phyloP scores from a whole-genome alignment of 2,113 vertebrate species.

The Athene noctua region DNA sequence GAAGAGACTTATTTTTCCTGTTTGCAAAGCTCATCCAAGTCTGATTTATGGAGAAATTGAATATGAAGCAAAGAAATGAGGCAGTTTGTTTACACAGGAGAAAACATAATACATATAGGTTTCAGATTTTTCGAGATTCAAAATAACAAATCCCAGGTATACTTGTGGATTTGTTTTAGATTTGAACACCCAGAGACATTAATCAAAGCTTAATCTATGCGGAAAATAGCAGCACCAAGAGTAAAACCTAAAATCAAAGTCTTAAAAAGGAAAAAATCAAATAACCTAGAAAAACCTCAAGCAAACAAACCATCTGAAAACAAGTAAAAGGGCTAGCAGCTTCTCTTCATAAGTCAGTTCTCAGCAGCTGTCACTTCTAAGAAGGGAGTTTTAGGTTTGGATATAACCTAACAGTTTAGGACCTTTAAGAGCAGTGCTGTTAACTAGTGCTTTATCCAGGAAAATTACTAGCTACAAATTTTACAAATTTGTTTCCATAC shows the following conservation, averaged over 20 bases:
- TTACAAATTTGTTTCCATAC: background rate
- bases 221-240: background rate
- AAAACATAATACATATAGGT: background rate
- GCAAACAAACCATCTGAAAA: background rate
- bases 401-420: background rate
- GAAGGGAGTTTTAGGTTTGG: background rate
- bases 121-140: background rate
- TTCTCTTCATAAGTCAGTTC: background rate
- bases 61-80: background rate
- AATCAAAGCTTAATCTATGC: background rate
- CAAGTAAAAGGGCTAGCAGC: background rate
- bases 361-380: background rate
- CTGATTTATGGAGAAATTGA: background rate
- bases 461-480: background rate
- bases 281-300: background rate
- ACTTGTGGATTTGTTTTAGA: background rate
- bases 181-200: background rate
- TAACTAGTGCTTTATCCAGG: background rate
- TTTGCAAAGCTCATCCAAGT: background rate
- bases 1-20: background rate
- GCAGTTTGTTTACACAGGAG: background rate
- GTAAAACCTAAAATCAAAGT: background rate
- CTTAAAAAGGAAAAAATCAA: background rate
- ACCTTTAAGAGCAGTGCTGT: background rate
- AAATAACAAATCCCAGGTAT: background rate